These are phyloP conservation scores for Neosilurus mollespiculum DNA, from an alignment of 2,797 vertebrate species.

Conservation along the genomic window DNA sequence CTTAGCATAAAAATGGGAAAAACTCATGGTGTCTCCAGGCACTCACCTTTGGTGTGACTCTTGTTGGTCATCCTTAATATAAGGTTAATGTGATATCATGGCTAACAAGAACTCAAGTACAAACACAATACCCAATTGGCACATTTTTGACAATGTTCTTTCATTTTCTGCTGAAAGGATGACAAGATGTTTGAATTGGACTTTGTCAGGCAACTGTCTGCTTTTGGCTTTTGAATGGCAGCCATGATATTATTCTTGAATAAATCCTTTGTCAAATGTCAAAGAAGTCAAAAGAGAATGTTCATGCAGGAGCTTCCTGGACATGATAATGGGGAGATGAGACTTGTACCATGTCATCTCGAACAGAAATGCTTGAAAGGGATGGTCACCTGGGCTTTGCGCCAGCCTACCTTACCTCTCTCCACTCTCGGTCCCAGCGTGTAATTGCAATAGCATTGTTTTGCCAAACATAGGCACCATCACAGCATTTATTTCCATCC, in stretches of 20 bases:
- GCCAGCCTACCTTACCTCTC: neutral
- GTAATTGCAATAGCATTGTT: no score
- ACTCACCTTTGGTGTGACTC: neutral
- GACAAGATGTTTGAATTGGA: conserved; percentile 41
- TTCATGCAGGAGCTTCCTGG: conserved; percentile 5
- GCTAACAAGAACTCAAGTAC: conserved; percentile 3
- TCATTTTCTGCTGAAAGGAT: conserved; percentile 36
- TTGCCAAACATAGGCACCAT: no score
- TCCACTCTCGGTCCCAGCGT: neutral
- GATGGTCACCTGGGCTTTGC: neutral
- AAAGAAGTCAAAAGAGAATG: conserved; percentile 32
- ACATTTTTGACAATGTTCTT: conserved; percentile 21
- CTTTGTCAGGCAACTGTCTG: conserved; percentile 40
- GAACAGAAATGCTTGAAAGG: neutral
- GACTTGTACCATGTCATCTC: neutral
- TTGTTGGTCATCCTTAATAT: neutral
- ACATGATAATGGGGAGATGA: conserved; percentile 11
- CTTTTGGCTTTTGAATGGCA: conserved; percentile 47
- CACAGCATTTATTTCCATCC: no score
- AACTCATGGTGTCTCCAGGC: neutral
- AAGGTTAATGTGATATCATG: conserved; percentile 21
- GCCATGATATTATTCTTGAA: conserved; percentile 37
- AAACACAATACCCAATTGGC: neutral
- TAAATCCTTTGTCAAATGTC: conserved; percentile 39
- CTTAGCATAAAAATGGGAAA: neutral